A percentile compares a stretch with the other conserved stretches of the same genome.
Conservation (phyloP, 1,140 invertebrate genomes). For the Cecropterus lyciades region DNA sequence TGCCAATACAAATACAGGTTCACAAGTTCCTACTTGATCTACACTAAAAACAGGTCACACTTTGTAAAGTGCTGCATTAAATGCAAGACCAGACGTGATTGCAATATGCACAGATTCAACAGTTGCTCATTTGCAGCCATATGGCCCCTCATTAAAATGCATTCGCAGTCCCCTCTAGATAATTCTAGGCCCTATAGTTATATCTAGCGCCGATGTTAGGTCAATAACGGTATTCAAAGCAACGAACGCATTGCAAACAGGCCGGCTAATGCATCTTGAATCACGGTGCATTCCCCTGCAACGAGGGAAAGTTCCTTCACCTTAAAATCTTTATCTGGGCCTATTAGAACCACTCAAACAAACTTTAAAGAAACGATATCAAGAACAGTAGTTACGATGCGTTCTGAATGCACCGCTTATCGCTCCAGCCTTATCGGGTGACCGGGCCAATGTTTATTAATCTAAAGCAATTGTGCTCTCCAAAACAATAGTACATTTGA, state of each 20-base stretch:
- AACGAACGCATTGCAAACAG: constrained; percentile 59
- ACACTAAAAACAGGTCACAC: not conserved
- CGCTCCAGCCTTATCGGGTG: constrained; percentile 62
- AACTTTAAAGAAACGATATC: constrained; percentile 38
- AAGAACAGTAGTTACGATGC: constrained; percentile 51
- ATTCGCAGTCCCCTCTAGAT: constrained; percentile 18
- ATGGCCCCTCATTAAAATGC: constrained; percentile 24
- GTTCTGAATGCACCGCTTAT: constrained; percentile 68
- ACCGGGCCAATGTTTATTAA: constrained; percentile 50
- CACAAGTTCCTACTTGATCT: not conserved
- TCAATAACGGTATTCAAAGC: constrained; percentile 67
- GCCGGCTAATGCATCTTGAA: constrained; percentile 63
- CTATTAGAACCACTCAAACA: constrained; percentile 51
- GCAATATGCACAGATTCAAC: constrained; percentile 10
- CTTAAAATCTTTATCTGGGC: constrained; percentile 59
- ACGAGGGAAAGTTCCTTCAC: constrained; percentile 65
- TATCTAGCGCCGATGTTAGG: constrained; percentile 54
- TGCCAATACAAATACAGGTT: too few relatives aligned
- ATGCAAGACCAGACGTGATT: constrained; percentile 12
- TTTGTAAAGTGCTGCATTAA: constrained; percentile 9
- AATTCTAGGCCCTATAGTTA: constrained; percentile 32
- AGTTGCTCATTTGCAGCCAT: constrained; percentile 9
- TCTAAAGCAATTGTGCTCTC: constrained; percentile 38
- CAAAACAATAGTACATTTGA: constrained; percentile 45
- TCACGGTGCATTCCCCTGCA: constrained; percentile 55